Conservation (phyloP, 2,113 vertebrate species). For the Mus spicilegus region DNA sequence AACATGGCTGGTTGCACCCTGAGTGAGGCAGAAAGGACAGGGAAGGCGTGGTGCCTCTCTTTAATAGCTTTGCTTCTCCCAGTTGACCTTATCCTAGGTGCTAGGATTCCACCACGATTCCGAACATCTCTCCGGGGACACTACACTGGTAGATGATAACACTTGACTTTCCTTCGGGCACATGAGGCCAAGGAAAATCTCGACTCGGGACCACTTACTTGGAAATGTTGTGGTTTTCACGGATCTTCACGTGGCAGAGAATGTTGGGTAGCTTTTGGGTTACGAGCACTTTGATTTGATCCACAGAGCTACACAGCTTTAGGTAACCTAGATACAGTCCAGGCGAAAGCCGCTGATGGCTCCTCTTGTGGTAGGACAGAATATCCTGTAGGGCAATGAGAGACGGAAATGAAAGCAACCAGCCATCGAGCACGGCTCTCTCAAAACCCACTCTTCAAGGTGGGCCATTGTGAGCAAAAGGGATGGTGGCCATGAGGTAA, state of each 20-base stretch:
- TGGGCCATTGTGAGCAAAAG: not conserved
- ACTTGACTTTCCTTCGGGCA: not conserved
- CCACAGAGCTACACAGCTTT: slow-evolving; percentile 98
- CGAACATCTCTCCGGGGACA: not conserved
- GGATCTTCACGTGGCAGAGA: slow-evolving; percentile 93
- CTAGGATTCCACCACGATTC: not conserved
- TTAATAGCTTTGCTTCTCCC: not conserved
- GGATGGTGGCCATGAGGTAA: not conserved
- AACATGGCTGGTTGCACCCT: not conserved
- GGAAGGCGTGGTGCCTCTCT: not conserved
- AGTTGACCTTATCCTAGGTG: not conserved
- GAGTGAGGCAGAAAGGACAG: not conserved
- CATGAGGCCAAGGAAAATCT: slow-evolving; percentile 13
- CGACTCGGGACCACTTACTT: slow-evolving; percentile 86
- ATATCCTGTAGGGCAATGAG: slow-evolving; percentile 89
- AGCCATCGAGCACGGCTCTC: not conserved
- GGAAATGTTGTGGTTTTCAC: slow-evolving; percentile 95
- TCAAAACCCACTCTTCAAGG: slow-evolving; percentile 31
- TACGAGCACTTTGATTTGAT: slow-evolving; percentile 98
- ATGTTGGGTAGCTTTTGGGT: slow-evolving; percentile 94
- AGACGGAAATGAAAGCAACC: not conserved
- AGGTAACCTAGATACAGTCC: slow-evolving; percentile 97
- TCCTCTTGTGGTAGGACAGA: slow-evolving; percentile 93
- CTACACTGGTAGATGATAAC: not conserved
- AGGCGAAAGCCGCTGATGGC: slow-evolving; percentile 91